A percentile compares a stretch with the other conserved stretches of the same genome.
Conservation (phyloP, 92 coral and sea anemone genomes). For the Micromussa lordhowensis region DNA sequence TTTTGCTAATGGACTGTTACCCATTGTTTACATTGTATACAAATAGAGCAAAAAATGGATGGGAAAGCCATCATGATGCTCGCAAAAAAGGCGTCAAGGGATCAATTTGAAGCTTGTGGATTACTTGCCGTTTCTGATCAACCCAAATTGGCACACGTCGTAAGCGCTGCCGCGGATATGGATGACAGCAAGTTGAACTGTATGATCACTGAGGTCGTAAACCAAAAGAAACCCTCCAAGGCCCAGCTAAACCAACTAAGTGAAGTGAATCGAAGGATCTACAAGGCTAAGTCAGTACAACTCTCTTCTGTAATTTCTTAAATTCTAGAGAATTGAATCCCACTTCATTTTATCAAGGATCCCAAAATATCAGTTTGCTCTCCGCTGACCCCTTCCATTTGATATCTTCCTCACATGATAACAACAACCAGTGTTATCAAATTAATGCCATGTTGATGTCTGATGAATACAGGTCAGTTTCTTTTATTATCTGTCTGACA, state of each 20-base stretch:
- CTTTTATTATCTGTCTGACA: too few species aligned
- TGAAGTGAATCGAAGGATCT: background rate
- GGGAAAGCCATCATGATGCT: slow-evolving; percentile 21
- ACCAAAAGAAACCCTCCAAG: slow-evolving; percentile 2
- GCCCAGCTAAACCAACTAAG: background rate
- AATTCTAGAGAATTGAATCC: background rate
- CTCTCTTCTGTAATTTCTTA: background rate
- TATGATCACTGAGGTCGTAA: background rate
- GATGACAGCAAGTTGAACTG: background rate
- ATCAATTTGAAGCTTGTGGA: slow-evolving; percentile 39
- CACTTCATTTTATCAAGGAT: too few species aligned
- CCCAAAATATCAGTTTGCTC: too few species aligned
- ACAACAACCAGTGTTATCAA: background rate
- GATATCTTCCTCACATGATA: background rate
- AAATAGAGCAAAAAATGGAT: slow-evolving; percentile 46
- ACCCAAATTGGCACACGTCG: slow-evolving; percentile 2
- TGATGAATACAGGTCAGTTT: too few species aligned
- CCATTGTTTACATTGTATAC: background rate
- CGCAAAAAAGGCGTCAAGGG: slow-evolving; percentile 2
- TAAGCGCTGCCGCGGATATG: background rate
- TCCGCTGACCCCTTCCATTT: too few species aligned
- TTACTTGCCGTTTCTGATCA: slow-evolving; percentile 32
- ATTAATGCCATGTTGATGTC: too few species aligned
- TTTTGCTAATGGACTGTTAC: background rate
- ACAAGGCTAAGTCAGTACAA: slow-evolving; percentile 21